phyloP scores from a whole-genome alignment of 2,888 invertebrate genomes.

The Chironomus riparius region DNA sequence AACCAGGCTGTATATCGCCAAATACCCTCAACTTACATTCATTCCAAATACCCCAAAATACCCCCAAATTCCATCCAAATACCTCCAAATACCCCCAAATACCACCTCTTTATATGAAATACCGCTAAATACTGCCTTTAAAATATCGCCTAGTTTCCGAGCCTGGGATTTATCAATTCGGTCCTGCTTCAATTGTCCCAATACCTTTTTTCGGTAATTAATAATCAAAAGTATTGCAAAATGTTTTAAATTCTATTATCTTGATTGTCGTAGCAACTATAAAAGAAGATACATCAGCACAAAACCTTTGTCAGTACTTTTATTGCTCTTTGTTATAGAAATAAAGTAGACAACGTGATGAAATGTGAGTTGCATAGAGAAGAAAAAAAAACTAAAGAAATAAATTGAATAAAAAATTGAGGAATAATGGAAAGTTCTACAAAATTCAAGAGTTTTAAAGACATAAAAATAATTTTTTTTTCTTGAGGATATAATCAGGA shows the following conservation, averaged over 20 bases:
- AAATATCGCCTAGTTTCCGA: no score
- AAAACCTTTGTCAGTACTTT: background rate
- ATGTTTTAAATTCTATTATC: background rate
- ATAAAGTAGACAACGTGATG: background rate
- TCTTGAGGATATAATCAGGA: background rate
- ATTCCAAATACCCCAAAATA: no score
- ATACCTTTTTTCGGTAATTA: background rate
- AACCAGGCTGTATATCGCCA: no score
- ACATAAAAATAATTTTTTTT: background rate
- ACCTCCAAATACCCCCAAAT: no score
- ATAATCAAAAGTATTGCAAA: background rate
- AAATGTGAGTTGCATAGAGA: background rate
- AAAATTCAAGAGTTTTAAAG: background rate
- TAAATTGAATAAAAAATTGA: no score
- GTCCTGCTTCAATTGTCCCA: background rate
- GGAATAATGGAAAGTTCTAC: no score
- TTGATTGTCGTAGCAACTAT: background rate
- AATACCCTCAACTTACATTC: no score
- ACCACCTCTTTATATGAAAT: no score
- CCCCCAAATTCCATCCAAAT: no score
- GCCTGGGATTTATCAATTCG: no score
- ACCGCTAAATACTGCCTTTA: no score
- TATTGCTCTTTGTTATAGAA: background rate
- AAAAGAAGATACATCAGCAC: background rate
- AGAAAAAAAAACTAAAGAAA: no score